Evolutionary conservation across 1,140 invertebrate species (phyloP), one percentile per base, ranked within the genome.

Genomic region (Oryzaephilus surinamensis): DNA sequence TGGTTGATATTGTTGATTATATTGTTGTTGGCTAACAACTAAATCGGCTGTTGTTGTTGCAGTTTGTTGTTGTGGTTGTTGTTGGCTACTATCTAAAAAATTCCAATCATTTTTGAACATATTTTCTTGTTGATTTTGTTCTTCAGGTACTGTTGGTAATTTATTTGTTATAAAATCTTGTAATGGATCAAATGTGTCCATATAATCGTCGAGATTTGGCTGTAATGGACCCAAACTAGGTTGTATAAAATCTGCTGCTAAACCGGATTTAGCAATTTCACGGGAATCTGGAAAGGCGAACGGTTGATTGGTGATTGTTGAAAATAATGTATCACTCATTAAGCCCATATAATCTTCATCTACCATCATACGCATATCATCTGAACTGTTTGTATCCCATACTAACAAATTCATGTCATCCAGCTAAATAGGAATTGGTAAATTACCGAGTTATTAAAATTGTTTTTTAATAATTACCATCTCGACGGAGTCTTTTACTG

Each of bases 201-300:
- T 91, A 62, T 92, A 91, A 66, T 98, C 95, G 61, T 97, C 93
- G 48, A 98, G 72, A 70, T 91, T 94, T 41, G 94, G 95, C 62
- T 98, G 95, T 23, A 98, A 69, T 37, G 94, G 91, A 32, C 94
- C 82, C 47, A 99, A 73, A 60, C 91, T 95, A 32, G 96, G 96
- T 69, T 99, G 96, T 63, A 99, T 97, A 55, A 98, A 91, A 68
- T 98, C 94, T 4, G 23, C n/a, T 10, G 94, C 89, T 55, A 84
- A 69, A 42, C 74, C 79, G 24, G 78, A 74, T 52, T 69, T 68
- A 49, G 71, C 78, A 10, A 97, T 90, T 74, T 98, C 94, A 67
- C 89, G 77, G 18, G 91, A 82, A 72, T 97, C 93, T 5, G 95
- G 95, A 71, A 97, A 97, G 41, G 86, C 82, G 69, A 95, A 92